A percentile compares a stretch with the other conserved stretches of the same genome.
These are phyloP conservation scores for Platorchestia sp. DNA, from an alignment of 1,140 invertebrate genomes.

Conservation along the genomic window DNA sequence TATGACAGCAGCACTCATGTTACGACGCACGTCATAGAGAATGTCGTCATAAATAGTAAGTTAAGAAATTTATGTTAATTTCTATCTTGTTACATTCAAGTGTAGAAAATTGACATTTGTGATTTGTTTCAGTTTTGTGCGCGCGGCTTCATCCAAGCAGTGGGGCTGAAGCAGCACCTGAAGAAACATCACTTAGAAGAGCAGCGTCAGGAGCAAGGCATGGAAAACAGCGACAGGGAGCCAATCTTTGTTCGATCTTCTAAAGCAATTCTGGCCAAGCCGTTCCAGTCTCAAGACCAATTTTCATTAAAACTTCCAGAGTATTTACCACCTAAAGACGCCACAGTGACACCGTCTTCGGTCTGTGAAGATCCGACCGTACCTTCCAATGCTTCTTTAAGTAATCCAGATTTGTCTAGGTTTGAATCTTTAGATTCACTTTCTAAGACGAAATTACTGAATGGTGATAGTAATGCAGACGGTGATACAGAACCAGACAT, in stretches of 20 bases:
- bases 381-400: not conserved
- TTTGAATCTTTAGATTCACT: not conserved
- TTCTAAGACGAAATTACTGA: not conserved
- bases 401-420: not conserved
- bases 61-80: not conserved
- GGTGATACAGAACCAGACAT: not conserved
- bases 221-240: not conserved
- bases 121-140: constrained; percentile 58
- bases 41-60: not conserved
- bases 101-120: not conserved
- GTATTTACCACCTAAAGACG: not conserved
- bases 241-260: not conserved
- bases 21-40: not conserved
- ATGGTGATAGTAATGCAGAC: not conserved
- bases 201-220: not conserved
- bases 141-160: constrained; percentile 62
- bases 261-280: not conserved
- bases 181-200: constrained; percentile 64
- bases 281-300: not conserved
- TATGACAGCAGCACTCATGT: not conserved
- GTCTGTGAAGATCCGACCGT: not conserved
- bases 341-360: not conserved
- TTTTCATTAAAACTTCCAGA: not conserved
- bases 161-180: constrained; percentile 62
- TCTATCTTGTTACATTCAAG: not conserved